These are phyloP conservation scores for Sturnira hondurensis DNA, from an alignment of 2,113 vertebrate species.

Conservation along the genomic window DNA sequence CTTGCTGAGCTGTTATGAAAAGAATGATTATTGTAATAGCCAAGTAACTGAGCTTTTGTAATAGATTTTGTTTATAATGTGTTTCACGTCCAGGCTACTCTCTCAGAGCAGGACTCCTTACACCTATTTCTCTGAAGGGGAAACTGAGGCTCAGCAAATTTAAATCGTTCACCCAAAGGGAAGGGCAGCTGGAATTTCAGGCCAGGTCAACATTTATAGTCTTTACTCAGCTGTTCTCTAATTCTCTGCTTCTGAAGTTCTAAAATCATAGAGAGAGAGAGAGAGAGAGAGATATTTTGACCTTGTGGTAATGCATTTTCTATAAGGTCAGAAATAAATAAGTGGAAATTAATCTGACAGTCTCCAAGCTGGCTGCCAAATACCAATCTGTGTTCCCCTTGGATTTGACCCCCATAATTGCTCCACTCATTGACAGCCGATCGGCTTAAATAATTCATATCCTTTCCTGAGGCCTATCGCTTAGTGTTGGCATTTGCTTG, in stretches of 20 bases:
- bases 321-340: conserved; percentile 65
- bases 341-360: conserved; percentile 68
- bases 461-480: conserved; percentile 66
- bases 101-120: no score
- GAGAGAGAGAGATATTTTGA: conserved; percentile 46
- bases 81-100: neutral
- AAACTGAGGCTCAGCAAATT: neutral
- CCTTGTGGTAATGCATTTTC: conserved; percentile 60
- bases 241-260: conserved; percentile 23
- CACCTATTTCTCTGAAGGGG: neutral
- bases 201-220: neutral
- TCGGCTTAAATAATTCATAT: conserved; percentile 67
- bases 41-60: neutral
- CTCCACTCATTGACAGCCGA: conserved; percentile 50
- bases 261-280: conserved; percentile 47
- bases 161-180: neutral
- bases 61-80: neutral
- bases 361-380: conserved; percentile 50
- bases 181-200: neutral
- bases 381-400: neutral
- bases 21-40: neutral
- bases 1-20: neutral
- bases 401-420: conserved; percentile 38
- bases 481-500: conserved; percentile 71
- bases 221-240: neutral